Conservation (phyloP, 2,888 invertebrate genomes). For the Ennomos erosarius region DNA sequence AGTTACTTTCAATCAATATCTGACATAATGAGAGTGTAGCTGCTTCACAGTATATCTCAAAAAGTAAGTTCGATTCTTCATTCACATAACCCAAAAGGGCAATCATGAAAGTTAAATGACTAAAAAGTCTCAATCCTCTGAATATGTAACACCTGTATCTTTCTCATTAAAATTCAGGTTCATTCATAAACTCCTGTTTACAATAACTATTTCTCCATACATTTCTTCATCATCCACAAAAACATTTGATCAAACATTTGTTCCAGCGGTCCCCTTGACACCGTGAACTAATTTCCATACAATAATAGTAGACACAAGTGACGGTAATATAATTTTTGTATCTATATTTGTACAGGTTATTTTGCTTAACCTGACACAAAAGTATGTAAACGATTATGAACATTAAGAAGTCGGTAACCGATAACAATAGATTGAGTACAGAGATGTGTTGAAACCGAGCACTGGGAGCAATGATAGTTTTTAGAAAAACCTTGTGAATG, state of each 20-base stretch:
- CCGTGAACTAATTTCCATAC: constrained; percentile 35
- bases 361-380: constrained; percentile 15
- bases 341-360: constrained; percentile 26
- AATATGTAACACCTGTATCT: not conserved
- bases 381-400: constrained; percentile 28
- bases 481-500: constrained; percentile 10
- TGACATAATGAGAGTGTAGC: too few species aligned
- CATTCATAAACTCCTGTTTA: constrained; percentile 15
- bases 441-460: constrained; percentile 13
- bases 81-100: too few species aligned
- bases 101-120: too few species aligned
- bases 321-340: constrained; percentile 18
- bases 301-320: constrained; percentile 21
- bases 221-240: constrained; percentile 22
- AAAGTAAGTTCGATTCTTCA: too few species aligned
- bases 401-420: constrained; percentile 30
- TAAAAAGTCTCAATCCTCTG: not conserved
- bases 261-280: constrained; percentile 36
- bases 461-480: constrained; percentile 14
- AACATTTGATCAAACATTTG: constrained; percentile 18
- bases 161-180: not conserved
- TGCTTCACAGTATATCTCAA: too few species aligned
- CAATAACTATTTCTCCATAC: constrained; percentile 13
- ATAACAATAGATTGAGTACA: constrained; percentile 12
- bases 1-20: too few species aligned